A percentile compares a stretch with the other conserved stretches of the same genome.
Evolutionary conservation across 2,888 invertebrate genomes (phyloP).

Genomic region (Microctonus aethiopoides): DNA sequence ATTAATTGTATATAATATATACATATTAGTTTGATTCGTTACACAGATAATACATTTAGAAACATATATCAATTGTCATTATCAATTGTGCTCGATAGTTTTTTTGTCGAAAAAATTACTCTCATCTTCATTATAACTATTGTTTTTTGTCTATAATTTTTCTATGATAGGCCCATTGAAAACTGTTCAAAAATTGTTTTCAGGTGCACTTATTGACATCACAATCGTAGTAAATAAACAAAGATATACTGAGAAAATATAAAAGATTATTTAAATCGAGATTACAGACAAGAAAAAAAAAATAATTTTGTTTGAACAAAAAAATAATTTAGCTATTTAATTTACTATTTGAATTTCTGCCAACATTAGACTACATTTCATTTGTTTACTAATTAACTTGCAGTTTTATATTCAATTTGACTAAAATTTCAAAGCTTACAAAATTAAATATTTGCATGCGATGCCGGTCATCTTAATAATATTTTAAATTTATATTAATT

Average conservation of each 20-base stretch:
- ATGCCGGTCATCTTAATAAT: background rate
- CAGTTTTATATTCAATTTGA: background rate
- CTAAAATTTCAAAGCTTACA: background rate
- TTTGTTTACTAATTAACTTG: too few relatives aligned
- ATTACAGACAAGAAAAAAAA: background rate
- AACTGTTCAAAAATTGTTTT: background rate
- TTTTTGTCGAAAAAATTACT: background rate
- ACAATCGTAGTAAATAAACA: too few relatives aligned
- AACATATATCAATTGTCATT: conserved; percentile 44
- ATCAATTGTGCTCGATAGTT: conserved; percentile 21
- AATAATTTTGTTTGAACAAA: too few relatives aligned
- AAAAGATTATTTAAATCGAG: background rate
- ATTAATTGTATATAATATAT: conserved; percentile 57
- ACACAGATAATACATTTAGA: conserved; percentile 49
- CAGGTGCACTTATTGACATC: too few relatives aligned
- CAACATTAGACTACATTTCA: too few relatives aligned
- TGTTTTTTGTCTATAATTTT: background rate
- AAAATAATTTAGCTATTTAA: too few relatives aligned
- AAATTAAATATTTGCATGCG: background rate
- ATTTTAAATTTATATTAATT: background rate
- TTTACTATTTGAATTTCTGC: too few relatives aligned
- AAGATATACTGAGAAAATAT: too few relatives aligned
- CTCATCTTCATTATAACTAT: background rate
- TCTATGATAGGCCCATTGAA: background rate
- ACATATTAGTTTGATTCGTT: conserved; percentile 54